Evolutionary conservation across 2,797 vertebrate genomes (phyloP), one percentile per base, ranked within the genome.

Genomic region (Chelon auratus): DNA sequence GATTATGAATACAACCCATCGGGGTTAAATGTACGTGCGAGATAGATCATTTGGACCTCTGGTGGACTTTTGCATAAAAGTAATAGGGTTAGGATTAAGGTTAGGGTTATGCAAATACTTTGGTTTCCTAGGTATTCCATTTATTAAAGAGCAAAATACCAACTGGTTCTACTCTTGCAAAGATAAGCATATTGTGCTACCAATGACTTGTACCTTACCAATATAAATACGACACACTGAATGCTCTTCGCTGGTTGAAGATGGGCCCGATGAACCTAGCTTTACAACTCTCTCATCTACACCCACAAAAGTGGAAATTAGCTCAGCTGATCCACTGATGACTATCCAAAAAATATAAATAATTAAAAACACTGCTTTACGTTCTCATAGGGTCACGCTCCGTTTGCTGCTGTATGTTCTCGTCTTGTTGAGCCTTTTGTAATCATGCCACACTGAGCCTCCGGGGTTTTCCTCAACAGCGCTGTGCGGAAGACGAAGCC

Each of bases 341-440:
- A 14, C 14, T 14, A 2, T 26, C 24, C 24, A 42, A 3, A 11
- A 42, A 45, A 45, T 22, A 22, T 1, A 22, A 22, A 22, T 1
- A 22, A 22, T 22, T 22, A 22, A 22, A 22, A 22, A 22, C 22
- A 5, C 8, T 0, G n/a, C 17, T 47, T 18, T 3, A 24, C 26
- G 33, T 12, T 22, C 17, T 36, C 4, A 4, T 24, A 8, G 5
- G 5, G 22, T 10, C 2, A 18, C 37, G 45, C 15, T 61, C 6
- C 13, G 2, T 43, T 57, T 33, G 17, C 58, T 62, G 15, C 58
- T 56, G 4, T 51, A n/a, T 26, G 9, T 47, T 9, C 10, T 30
- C 30, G 26, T 59, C 24, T 53, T 13, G 54, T 33, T 48, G 43
- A 59, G 48, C 13, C 62, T 52, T 48, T 56, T 71, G 68, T 74